phyloP scores from a whole-genome alignment of 2,113 vertebrate genomes.

The Lucifuga dentata region DNA sequence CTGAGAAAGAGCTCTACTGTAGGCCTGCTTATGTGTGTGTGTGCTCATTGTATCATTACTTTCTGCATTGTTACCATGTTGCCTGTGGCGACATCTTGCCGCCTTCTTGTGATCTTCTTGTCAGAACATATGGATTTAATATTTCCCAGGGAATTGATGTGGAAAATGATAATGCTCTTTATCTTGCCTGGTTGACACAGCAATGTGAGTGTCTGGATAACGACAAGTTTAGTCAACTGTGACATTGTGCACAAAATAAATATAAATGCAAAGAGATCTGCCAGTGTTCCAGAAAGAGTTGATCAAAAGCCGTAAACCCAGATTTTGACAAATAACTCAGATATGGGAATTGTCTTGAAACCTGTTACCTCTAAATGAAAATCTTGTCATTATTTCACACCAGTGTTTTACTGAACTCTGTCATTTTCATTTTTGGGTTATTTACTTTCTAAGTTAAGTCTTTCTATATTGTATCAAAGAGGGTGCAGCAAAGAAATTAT shows the following conservation, averaged over 20 bases:
- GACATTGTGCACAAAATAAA: not conserved
- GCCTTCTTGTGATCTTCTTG: slow-evolving; percentile 4
- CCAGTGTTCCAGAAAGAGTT: slow-evolving; percentile 1
- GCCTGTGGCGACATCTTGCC: slow-evolving; percentile 2
- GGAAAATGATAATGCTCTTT: slow-evolving; percentile 34
- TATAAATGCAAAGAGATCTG: slow-evolving; percentile 12
- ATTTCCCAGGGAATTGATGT: slow-evolving; percentile 22
- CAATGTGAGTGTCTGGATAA: not conserved
- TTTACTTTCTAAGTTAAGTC: not conserved
- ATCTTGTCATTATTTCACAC: not conserved
- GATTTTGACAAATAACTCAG: slow-evolving; percentile 24
- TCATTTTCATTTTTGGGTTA: not conserved
- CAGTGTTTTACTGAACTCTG: not conserved
- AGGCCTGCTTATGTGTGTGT: not conserved
- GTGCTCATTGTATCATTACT: slow-evolving; percentile 19
- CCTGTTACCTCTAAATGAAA: not conserved
- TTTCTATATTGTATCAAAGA: slow-evolving; percentile 1
- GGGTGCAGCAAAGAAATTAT: slow-evolving; percentile 23
- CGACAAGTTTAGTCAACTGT: slow-evolving; percentile 12
- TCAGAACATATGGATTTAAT: slow-evolving; percentile 46
- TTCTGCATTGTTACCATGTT: slow-evolving; percentile 8
- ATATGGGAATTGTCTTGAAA: slow-evolving; percentile 7
- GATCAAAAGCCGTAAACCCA: not conserved
- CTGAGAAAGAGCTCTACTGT: not conserved
- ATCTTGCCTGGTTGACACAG: slow-evolving; percentile 12